Evolutionary conservation across 1,140 invertebrate species (phyloP).

Genomic region (Pogonomyrmex californicus): DNA sequence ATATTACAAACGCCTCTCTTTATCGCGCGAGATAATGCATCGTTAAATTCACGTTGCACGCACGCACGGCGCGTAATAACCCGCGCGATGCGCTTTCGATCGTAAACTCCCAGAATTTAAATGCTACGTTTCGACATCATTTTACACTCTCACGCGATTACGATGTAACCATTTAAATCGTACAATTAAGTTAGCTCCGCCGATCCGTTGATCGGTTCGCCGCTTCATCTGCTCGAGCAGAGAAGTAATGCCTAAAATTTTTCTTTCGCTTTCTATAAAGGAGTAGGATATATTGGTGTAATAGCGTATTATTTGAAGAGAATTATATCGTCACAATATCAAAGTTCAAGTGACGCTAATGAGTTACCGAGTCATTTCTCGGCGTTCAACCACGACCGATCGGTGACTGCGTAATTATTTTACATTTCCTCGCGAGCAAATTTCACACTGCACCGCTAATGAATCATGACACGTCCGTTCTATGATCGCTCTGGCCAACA

Average conservation of each 20-base stretch:
- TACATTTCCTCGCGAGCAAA: conserved; percentile 29
- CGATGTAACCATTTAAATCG: background rate
- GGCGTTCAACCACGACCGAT: background rate
- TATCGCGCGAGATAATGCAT: conserved; percentile 55
- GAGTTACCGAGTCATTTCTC: conserved; percentile 32
- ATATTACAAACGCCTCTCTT: conserved; percentile 51
- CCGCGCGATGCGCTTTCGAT: background rate
- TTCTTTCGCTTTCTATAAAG: background rate
- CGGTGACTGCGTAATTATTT: conserved; percentile 55
- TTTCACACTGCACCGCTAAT: background rate
- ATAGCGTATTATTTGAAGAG: background rate
- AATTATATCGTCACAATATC: conserved; percentile 13
- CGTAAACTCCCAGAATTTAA: conserved; percentile 32
- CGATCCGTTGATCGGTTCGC: background rate
- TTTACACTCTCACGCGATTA: conserved; percentile 13
- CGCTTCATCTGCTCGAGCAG: background rate
- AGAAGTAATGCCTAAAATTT: background rate
- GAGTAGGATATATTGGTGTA: background rate
- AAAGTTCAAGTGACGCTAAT: background rate
- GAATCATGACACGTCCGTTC: conserved; percentile 23
- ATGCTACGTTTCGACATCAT: background rate
- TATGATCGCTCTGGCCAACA: background rate
- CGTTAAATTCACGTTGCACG: conserved; percentile 50
- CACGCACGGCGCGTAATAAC: conserved; percentile 10
- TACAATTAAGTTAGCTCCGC: background rate